A percentile compares a stretch with the other conserved stretches of the same genome.
phyloP scores from a whole-genome alignment of 1,140 invertebrate species.

The Drepana arcuata region DNA sequence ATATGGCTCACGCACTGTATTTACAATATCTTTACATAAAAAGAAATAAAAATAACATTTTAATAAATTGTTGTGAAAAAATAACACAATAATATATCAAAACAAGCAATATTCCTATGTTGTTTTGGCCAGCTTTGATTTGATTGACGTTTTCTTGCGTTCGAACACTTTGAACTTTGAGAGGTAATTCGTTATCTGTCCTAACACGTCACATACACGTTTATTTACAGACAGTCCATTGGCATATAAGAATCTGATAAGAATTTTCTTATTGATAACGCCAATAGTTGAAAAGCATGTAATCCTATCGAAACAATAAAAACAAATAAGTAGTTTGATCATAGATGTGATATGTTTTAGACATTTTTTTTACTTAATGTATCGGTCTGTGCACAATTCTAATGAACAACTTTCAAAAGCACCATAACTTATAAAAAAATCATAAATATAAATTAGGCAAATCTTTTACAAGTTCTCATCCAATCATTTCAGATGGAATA shows the following conservation, averaged over 20 bases:
- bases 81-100: constrained; percentile 25
- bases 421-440: too few species aligned
- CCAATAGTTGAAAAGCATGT: constrained; percentile 11
- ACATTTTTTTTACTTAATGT: too few species aligned
- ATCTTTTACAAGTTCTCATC: too few species aligned
- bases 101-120: constrained; percentile 37
- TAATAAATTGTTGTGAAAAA: constrained; percentile 15
- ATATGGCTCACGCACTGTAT: constrained; percentile 13
- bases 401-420: too few species aligned
- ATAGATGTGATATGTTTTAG: too few species aligned
- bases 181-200: constrained; percentile 14
- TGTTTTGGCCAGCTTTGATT: constrained; percentile 51
- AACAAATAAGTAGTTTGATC: too few species aligned
- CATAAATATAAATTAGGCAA: too few species aligned
- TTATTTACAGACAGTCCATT: constrained; percentile 18
- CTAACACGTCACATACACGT: constrained; percentile 18
- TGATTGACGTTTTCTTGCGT: constrained; percentile 31
- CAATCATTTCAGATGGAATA: too few species aligned
- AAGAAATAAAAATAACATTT: constrained; percentile 17
- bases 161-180: too few species aligned
- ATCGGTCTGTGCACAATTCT: too few species aligned
- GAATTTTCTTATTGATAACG: constrained; percentile 6
- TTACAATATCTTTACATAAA: constrained; percentile 9
- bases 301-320: too few species aligned
- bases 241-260: constrained; percentile 23